A percentile compares a stretch with the other conserved stretches of the same genome.
These are phyloP conservation scores for Chiropotes sagulatus DNA, from an alignment of 2,797 vertebrate genomes.

Conservation along the genomic window DNA sequence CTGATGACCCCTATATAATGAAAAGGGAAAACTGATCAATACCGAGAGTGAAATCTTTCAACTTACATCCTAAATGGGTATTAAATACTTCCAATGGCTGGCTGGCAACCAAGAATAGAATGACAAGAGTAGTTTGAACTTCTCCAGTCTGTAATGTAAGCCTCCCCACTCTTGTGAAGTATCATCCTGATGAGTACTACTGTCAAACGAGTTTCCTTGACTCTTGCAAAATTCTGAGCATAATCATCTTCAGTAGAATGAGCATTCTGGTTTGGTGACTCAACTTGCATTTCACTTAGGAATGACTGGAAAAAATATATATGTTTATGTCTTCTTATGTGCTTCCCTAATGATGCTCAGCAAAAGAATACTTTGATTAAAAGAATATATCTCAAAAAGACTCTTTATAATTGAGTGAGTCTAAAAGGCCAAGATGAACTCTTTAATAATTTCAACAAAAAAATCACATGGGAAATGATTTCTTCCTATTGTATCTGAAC, in stretches of 20 bases:
- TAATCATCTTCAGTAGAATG: not conserved
- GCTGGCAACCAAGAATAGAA: not conserved
- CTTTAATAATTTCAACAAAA: not conserved
- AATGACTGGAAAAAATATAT: not conserved
- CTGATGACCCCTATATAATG: conserved; percentile 8
- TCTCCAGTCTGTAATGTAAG: not conserved
- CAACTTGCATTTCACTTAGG: not conserved
- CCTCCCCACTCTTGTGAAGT: not conserved
- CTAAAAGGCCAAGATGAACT: not conserved
- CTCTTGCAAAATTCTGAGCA: not conserved
- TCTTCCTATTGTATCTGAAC: not conserved
- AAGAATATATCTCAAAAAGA: not conserved
- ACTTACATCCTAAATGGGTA: not conserved
- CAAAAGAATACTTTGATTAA: not conserved
- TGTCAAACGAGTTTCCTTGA: not conserved
- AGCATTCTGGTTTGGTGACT: not conserved
- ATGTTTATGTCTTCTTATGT: not conserved
- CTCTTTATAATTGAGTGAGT: not conserved
- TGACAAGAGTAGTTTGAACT: not conserved
- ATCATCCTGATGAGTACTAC: not conserved
- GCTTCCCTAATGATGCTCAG: not conserved
- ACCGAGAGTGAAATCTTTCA: not conserved
- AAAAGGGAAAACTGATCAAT: conserved; percentile 10
- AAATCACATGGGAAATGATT: not conserved
- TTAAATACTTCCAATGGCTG: not conserved